Conservation (phyloP, 2,113 vertebrate species). For the Dendropsophus ebraccatus region DNA sequence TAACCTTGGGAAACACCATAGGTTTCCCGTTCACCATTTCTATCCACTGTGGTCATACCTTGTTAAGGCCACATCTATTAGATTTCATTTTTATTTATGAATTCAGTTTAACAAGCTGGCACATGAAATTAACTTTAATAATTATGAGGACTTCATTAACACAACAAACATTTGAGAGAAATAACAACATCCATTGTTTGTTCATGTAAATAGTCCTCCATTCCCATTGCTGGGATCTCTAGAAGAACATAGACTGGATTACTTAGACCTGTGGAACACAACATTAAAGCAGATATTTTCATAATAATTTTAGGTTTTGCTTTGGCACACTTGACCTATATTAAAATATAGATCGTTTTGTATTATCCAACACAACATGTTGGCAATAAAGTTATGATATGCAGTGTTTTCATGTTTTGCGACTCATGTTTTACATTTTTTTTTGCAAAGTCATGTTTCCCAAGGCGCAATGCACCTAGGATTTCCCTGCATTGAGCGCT, state of each 20-base stretch:
- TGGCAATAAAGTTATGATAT: neutral
- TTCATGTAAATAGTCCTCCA: neutral
- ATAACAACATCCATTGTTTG: neutral
- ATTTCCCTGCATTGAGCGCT: too few species aligned
- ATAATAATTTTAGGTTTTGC: neutral
- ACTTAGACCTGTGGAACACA: neutral
- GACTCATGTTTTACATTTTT: too few species aligned
- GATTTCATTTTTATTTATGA: neutral
- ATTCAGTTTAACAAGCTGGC: neutral
- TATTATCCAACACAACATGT: neutral
- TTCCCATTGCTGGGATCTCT: neutral
- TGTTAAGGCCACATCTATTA: neutral
- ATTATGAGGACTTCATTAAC: neutral
- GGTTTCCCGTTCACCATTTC: too few species aligned
- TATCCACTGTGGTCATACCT: too few species aligned
- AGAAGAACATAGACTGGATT: neutral
- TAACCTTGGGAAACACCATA: too few species aligned
- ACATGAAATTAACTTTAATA: neutral
- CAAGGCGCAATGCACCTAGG: too few species aligned
- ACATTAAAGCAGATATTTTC: neutral
- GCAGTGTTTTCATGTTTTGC: too few species aligned
- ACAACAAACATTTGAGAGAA: neutral
- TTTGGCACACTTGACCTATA: neutral
- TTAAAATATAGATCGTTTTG: neutral
- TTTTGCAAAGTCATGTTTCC: too few species aligned